Conservation (phyloP, 2,113 vertebrate genomes). For the Microcebus lehilahytsara region DNA sequence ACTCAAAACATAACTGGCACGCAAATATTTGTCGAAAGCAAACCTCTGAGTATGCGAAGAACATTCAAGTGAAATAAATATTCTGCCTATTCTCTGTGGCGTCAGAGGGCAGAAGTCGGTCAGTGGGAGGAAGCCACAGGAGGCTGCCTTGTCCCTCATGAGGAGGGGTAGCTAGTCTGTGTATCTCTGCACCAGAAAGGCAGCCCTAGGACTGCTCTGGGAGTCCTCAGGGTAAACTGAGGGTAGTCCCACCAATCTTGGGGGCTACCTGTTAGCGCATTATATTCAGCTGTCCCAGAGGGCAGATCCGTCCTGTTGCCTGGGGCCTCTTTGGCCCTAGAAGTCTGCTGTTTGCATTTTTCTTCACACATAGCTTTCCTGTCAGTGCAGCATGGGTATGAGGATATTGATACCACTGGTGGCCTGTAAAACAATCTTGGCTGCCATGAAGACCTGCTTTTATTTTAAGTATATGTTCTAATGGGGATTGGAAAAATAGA, state of each 20-base stretch:
- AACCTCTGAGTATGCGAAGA: not conserved
- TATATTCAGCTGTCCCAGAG: not conserved
- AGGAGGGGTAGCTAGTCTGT: not conserved
- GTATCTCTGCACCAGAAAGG: not conserved
- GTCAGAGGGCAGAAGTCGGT: not conserved
- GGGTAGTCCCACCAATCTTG: accelerated
- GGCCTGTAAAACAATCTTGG: not conserved
- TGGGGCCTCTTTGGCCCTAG: not conserved
- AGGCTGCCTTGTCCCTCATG: too few species aligned
- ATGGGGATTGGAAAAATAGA: not conserved
- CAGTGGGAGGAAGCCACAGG: not conserved
- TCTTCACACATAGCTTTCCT: not conserved
- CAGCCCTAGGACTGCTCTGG: not conserved
- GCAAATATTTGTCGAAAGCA: not conserved
- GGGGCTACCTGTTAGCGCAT: not conserved
- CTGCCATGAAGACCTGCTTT: not conserved
- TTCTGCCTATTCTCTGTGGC: not conserved
- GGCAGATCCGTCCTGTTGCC: not conserved
- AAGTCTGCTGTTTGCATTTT: not conserved
- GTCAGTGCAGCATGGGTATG: not conserved
- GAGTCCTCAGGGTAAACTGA: not conserved
- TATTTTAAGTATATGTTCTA: not conserved
- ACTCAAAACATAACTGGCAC: not conserved
- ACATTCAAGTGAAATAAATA: not conserved
- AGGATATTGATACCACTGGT: too few species aligned